Conservation (phyloP, 2,797 vertebrate genomes). For the Chrysocyon brachyurus region DNA sequence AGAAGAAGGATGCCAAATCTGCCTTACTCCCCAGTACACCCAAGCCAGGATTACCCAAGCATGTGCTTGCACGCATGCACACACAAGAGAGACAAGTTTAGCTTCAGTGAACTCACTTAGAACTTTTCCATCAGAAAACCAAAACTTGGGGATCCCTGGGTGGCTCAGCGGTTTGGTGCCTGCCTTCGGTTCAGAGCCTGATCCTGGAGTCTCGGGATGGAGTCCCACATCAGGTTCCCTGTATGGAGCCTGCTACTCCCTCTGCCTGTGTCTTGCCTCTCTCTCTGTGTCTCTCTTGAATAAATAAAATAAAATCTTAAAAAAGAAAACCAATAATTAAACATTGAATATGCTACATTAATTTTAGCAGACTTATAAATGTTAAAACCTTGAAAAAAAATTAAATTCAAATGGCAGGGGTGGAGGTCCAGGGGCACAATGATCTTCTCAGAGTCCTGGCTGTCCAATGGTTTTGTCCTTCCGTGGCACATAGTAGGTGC, state of each 20-base stretch:
- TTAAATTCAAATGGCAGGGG: not conserved
- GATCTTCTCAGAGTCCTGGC: not conserved
- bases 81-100: not conserved
- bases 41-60: not conserved
- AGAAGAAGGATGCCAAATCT: not conserved
- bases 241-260: too few relatives aligned
- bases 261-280: too few relatives aligned
- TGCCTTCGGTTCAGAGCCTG: too few relatives aligned
- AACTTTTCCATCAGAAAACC: conserved; percentile 1
- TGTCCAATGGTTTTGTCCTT: not conserved
- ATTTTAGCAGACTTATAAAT: not conserved
- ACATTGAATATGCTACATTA: not conserved
- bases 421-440: too few relatives aligned
- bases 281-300: too few relatives aligned
- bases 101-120: not conserved
- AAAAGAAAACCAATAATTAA: not conserved
- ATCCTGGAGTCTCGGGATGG: too few relatives aligned
- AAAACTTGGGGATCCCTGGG: not conserved
- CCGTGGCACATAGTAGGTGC: not conserved
- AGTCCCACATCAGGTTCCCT: too few relatives aligned
- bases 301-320: too few relatives aligned
- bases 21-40: not conserved
- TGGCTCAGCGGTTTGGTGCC: too few relatives aligned
- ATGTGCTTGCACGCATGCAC: too few relatives aligned
- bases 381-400: not conserved